phyloP scores from a whole-genome alignment of 2,888 invertebrate genomes.

The Lasius fuliginosus region DNA sequence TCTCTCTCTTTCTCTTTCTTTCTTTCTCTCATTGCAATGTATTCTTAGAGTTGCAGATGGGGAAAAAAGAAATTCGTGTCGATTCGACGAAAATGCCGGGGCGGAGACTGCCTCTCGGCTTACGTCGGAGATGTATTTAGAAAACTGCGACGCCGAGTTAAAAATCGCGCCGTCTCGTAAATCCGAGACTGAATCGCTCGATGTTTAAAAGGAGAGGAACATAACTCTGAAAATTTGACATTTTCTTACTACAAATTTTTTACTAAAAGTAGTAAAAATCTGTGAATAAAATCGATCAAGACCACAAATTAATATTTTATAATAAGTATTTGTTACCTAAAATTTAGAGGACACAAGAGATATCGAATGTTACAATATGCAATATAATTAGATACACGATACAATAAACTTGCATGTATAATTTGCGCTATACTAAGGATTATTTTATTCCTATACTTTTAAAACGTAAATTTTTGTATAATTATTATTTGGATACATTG shows the following conservation, averaged over 20 bases:
- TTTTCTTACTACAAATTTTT: background rate
- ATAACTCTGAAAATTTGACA: background rate
- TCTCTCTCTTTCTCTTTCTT: background rate
- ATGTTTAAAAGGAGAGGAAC: background rate
- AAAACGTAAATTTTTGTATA: background rate
- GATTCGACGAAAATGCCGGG: conserved; percentile 61
- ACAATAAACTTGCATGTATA: background rate
- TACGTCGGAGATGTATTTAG: conserved; percentile 44
- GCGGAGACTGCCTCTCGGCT: conserved; percentile 34
- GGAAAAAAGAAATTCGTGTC: conserved; percentile 64
- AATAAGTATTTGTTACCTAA: background rate
- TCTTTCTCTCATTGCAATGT: conserved; percentile 43
- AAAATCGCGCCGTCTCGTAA: conserved; percentile 48
- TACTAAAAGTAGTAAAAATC: background rate
- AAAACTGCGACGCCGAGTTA: conserved; percentile 14
- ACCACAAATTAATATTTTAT: background rate
- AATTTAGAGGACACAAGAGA: background rate
- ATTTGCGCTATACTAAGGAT: background rate
- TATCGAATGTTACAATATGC: background rate
- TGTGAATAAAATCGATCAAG: background rate
- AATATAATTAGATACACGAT: background rate
- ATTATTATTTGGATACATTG: background rate
- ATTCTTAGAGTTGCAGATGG: conserved; percentile 67
- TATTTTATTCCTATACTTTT: background rate
- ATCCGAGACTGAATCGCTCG: conserved; percentile 12